Evolutionary conservation across 2,797 vertebrate species (phyloP), one percentile per base, ranked within the genome.

Genomic region (Urophycis tenuis): DNA sequence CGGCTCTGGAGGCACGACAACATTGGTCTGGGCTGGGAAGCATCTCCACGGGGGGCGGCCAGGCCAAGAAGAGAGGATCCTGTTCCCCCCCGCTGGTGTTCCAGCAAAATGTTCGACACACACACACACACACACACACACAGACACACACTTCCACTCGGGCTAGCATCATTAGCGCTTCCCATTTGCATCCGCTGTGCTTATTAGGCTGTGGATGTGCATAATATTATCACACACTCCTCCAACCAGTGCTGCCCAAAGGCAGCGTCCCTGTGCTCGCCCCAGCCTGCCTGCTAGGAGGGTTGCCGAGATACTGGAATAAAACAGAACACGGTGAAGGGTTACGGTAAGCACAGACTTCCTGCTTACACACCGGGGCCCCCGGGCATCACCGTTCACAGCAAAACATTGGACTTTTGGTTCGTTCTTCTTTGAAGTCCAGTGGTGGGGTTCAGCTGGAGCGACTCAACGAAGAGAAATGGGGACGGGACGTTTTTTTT

Each of bases 101-200:
- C 22, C 53, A n/a, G 53, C 53, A 25, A 71, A 86, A 84, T 80
- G 79, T 79, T 72, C 75, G 70, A 64, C 76, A 49, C 3, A 76
- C 29, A n/a, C n/a, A n/a, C n/a, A n/a, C n/a, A n/a, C n/a, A n/a
- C n/a, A n/a, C n/a, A n/a, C n/a, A n/a, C n/a, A n/a, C n/a, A n/a
- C n/a, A n/a, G n/a, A n/a, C n/a, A n/a, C 76, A 49, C 3, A 76
- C 29, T 81, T 76, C 41, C 67, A 22, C 78, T 85, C 76, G 74
- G 64, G 69, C 74, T 25, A 49, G 77, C 17, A 1, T 80, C 81
- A 83, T 70, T 79, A 80, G 78, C 81, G 75, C 83, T 74, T 32
- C 79, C 31, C 81, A 84, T 85, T 81, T 81, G 82, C 82, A 84
- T 88, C 82, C 77, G 82, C 79, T 49, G 79, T 77, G 78, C 79